Evolutionary conservation across 2,888 invertebrate species (phyloP).

Genomic region (Marasmarcha lunaedactyla): DNA sequence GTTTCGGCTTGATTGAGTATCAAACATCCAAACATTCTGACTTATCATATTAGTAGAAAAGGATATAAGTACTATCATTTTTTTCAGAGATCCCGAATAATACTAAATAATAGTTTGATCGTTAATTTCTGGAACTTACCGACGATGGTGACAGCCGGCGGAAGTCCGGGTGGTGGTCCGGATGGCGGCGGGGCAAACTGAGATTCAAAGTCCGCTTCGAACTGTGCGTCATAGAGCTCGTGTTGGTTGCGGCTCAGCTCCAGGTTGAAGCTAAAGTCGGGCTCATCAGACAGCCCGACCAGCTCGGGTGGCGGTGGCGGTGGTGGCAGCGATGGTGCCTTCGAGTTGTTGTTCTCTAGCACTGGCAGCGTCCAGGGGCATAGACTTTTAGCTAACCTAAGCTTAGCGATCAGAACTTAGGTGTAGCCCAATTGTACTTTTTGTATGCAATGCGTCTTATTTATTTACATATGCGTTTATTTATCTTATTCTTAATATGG

Average conservation of each 20-base stretch:
- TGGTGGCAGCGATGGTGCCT: conserved; percentile 57
- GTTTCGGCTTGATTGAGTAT: no score
- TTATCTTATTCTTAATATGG: no score
- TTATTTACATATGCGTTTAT: no score
- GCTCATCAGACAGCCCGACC: conserved; percentile 42
- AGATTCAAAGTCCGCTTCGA: conserved; percentile 25
- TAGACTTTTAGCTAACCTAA: conserved; percentile 13
- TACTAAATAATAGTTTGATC: no score
- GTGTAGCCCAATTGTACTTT: no score
- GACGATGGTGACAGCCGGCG: conserved; percentile 50
- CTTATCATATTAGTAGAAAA: no score
- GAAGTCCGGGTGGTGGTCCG: conserved; percentile 18
- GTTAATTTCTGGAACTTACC: no score
- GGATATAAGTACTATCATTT: no score
- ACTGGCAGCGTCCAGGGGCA: conserved; percentile 45
- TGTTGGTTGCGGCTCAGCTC: conserved; percentile 79
- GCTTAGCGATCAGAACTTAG: no score
- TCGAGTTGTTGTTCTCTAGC: conserved; percentile 47
- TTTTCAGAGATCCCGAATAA: no score
- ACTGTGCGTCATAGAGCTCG: conserved; percentile 81
- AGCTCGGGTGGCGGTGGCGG: conserved; percentile 65
- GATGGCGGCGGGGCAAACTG: conserved; percentile 17
- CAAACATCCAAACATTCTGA: no score
- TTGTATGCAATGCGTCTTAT: no score
- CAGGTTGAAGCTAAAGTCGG: conserved; percentile 75